Evolutionary conservation across 2,888 invertebrate species (phyloP).

Genomic region (Choreutis nemorana): DNA sequence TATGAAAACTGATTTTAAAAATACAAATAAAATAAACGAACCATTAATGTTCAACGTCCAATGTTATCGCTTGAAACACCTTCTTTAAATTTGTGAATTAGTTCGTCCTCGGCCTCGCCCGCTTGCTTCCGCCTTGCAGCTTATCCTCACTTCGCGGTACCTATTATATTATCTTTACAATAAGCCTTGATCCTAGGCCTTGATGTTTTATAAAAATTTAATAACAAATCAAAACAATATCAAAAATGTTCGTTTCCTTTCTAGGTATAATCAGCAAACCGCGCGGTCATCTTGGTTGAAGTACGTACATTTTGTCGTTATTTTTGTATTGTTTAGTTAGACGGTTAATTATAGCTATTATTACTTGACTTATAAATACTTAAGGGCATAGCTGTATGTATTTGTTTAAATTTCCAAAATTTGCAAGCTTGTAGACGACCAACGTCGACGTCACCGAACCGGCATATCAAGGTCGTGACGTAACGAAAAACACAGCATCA

Average conservation of each 20-base stretch:
- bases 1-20: neutral
- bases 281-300: slow-evolving; percentile 61
- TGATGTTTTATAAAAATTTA: too few relatives aligned
- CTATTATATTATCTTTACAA: slow-evolving; percentile 56
- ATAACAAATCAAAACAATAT: slow-evolving; percentile 15
- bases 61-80: slow-evolving; percentile 10
- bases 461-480: slow-evolving; percentile 57
- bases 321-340: neutral
- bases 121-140: slow-evolving; percentile 53
- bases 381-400: neutral
- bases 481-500: slow-evolving; percentile 31
- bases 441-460: slow-evolving; percentile 42
- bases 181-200: slow-evolving; percentile 56
- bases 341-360: neutral
- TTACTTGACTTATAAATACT: neutral
- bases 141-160: slow-evolving; percentile 57
- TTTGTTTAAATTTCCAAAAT: neutral
- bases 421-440: slow-evolving; percentile 39
- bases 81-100: slow-evolving; percentile 51
- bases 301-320: slow-evolving; percentile 46
- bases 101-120: slow-evolving; percentile 56
- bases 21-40: neutral
- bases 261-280: slow-evolving; percentile 65
- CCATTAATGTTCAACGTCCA: neutral
- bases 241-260: slow-evolving; percentile 49